These are phyloP conservation scores for Eleutherodactylus coqui DNA, from an alignment of 2,797 vertebrate species.

Conservation along the genomic window DNA sequence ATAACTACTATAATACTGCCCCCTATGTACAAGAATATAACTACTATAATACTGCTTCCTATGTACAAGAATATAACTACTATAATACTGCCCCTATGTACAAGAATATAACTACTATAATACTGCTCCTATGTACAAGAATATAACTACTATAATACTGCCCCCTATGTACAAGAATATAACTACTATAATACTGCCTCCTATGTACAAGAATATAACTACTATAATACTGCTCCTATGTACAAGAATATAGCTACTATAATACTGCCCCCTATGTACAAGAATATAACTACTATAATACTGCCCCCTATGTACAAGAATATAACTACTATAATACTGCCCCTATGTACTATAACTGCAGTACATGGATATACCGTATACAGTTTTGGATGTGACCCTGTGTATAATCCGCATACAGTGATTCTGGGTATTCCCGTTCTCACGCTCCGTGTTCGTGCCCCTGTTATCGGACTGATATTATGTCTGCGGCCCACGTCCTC, in stretches of 20 bases:
- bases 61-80: too few species aligned
- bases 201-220: constrained; percentile 2
- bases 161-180: background rate
- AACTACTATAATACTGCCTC: constrained; percentile 1
- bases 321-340: too few species aligned
- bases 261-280: background rate
- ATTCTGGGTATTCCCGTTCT: background rate
- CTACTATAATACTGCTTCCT: too few species aligned
- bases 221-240: background rate
- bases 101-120: constrained; percentile 11
- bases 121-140: background rate
- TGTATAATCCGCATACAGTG: background rate
- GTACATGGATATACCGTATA: too few species aligned
- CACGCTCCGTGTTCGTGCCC: background rate
- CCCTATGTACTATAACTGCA: too few species aligned
- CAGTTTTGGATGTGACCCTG: too few species aligned
- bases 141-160: constrained; percentile 5
- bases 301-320: too few species aligned
- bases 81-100: background rate
- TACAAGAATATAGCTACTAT: constrained; percentile 2
- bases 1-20: too few species aligned
- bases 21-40: too few species aligned
- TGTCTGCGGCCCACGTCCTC: background rate
- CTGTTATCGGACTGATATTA: background rate
- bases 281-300: too few species aligned